Evolutionary conservation across 1,140 invertebrate genomes (phyloP).

Genomic region (Gryllus bimaculatus): DNA sequence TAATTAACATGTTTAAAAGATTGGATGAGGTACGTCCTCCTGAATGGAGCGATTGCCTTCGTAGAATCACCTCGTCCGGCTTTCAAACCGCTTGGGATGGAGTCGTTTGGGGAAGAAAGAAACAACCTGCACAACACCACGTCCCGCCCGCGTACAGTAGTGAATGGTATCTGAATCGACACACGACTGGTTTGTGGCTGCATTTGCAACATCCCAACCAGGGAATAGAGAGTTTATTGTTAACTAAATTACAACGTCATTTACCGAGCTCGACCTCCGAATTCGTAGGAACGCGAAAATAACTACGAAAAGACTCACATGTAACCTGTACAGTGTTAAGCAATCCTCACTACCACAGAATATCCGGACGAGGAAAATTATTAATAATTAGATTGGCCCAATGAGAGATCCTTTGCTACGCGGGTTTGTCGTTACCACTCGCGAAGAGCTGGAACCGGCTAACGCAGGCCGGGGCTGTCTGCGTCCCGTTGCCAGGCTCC

Average conservation of each 20-base stretch:
- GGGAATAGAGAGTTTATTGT: too few relatives aligned
- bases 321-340: not conserved
- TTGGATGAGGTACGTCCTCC: not conserved
- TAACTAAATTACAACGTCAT: not conserved
- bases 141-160: too few relatives aligned
- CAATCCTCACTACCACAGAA: not conserved
- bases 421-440: not conserved
- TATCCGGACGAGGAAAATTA: not conserved
- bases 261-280: not conserved
- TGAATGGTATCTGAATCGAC: too few relatives aligned
- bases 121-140: too few relatives aligned
- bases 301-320: not conserved
- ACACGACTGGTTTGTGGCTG: too few relatives aligned
- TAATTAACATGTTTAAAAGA: not conserved
- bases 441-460: not conserved
- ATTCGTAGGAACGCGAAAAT: not conserved
- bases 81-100: too few relatives aligned
- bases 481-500: not conserved
- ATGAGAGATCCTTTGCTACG: not conserved
- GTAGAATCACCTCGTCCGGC: too few relatives aligned
- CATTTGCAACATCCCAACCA: too few relatives aligned
- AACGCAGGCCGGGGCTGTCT: not conserved
- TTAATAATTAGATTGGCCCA: not conserved
- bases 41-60: too few relatives aligned
- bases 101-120: too few relatives aligned